Evolutionary conservation across 2,888 invertebrate genomes (phyloP).

Genomic region (Pasiphila rectangulata): DNA sequence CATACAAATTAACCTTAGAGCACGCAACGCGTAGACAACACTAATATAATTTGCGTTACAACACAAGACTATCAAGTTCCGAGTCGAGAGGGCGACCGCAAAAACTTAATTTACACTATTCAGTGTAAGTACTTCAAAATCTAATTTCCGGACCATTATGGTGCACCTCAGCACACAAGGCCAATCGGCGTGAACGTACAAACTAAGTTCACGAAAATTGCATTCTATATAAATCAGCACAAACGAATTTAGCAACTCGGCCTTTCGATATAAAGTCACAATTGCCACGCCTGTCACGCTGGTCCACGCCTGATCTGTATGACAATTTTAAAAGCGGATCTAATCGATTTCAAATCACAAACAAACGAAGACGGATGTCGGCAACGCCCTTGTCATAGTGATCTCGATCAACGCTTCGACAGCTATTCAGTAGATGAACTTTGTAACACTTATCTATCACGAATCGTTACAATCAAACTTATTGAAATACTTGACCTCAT

Average conservation of each 20-base stretch:
- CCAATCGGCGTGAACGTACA: constrained; percentile 59
- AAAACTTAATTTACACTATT: constrained; percentile 40
- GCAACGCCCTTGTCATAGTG: constrained; percentile 66
- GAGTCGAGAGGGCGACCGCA: constrained; percentile 43
- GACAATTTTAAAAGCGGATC: constrained; percentile 72
- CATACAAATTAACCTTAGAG: neutral
- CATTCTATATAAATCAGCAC: constrained; percentile 61
- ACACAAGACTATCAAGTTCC: constrained; percentile 54
- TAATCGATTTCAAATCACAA: constrained; percentile 65
- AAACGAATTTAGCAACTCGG: constrained; percentile 58
- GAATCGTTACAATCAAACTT: constrained; percentile 28
- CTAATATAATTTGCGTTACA: constrained; percentile 42
- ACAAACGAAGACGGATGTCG: constrained; percentile 66
- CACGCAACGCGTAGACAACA: constrained; percentile 25
- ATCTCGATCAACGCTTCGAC: constrained; percentile 40
- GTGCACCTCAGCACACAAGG: constrained; percentile 66
- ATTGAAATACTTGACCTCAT: constrained; percentile 29
- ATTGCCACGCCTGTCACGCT: constrained; percentile 46
- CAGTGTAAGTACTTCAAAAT: constrained; percentile 56
- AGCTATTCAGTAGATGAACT: constrained; percentile 38
- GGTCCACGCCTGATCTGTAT: constrained; percentile 48
- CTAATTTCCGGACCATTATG: constrained; percentile 73
- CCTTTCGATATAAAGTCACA: constrained; percentile 52
- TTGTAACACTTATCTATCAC: constrained; percentile 33
- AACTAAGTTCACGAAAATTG: constrained; percentile 61